Base-by-base conservation (phyloP, 2,888 invertebrate species). In the Camptogramma bilineatum region DNA sequence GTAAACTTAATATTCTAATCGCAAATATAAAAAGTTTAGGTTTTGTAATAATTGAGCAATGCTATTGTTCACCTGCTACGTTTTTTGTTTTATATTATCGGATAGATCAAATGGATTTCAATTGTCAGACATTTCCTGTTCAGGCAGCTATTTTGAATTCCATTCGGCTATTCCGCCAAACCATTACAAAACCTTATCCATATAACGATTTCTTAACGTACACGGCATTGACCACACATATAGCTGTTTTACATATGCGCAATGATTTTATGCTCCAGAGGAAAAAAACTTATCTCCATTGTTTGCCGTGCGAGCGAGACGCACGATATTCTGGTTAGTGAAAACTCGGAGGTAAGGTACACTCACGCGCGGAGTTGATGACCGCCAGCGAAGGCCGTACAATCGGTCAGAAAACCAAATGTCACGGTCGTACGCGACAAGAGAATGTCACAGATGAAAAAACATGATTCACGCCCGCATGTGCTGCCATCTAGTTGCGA, bases 401-500 rank as follows among this genome's bases (percentile, higher is more conserved):
- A 91, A 92, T 93, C 92, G 91, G 92, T 92, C 92, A 91, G 86
- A 85, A 89, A 86, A 80, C 80, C 86, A 93, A 93, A 93, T 93
- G 92, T 93, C 92, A 93, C 78, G 92, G 92, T 75, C 91, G 85
- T 82, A 82, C 81, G n/a, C n/a, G 87, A 86, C 89, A 85, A 88
- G 86, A 83, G 84, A 87, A 82, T 90, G 91, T 90, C 91, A 90
- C 85, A 85, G 82, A 87, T 81, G 80, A 87, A 89, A 87, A 90
- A 88, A 89, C 84, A 86, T 91, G 90, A 90, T 81, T 91, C 90
- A 85, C 69, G 24, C 64, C 61, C 64, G 62, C 74, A 62, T 71
- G 73, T 80, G 79, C 76, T 77, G 77, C 79, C 80, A 79, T 78
- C 78, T 62, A 53, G 62, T 68, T 62, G 52, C 44, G 60, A 72